Base-by-base conservation (phyloP, 2,888 invertebrate genomes). In the Calephelis perditalis region DNA sequence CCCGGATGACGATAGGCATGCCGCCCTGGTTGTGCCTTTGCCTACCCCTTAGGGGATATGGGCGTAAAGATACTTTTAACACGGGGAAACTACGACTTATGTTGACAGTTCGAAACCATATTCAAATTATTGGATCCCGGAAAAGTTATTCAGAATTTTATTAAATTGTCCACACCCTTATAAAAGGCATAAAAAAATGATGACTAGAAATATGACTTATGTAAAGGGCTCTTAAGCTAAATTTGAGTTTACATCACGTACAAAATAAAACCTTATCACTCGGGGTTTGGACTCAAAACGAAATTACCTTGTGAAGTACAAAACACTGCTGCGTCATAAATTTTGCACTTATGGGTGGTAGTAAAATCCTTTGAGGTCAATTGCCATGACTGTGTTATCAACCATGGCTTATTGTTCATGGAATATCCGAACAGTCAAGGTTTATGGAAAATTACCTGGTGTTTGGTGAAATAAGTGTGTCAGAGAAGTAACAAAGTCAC, bases 291-390 rank as follows among this genome's bases (percentile, higher is more conserved):
- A 11, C 5, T 58, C 15, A 46, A 58, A 47, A 35, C 7, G 10
- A 3, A 12, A 40, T 40, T 40, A 40, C 40, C 40, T 40, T 40
- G 6, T 40, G 40, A 40, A 40, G 40, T 5, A 40, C 40, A 40
- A 40, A 40, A 40, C 40, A 40, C 8, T 6, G 40, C 40, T 40
- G 40, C 26, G 26, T 40, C 40, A 37, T 56, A 56, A 56, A 37
- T 37, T 12, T 56, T 56, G 43, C 15, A 40, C 15, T 15, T 56
- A 56, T 11, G 56, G 26, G 7, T 11, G 37, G 8, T 37, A 8
- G 40, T 56, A 37, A 56, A 37, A 37, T n/a, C 55, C 15, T 56
- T 56, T 37, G 56, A 37, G 56, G 56, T 56, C 56, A 56, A 56
- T 56, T 36, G 56, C 56, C 56, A 12, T 56, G 56, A 43, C 56